Base-by-base conservation (phyloP, 2,797 vertebrate species). In the Helarctos malayanus region DNA sequence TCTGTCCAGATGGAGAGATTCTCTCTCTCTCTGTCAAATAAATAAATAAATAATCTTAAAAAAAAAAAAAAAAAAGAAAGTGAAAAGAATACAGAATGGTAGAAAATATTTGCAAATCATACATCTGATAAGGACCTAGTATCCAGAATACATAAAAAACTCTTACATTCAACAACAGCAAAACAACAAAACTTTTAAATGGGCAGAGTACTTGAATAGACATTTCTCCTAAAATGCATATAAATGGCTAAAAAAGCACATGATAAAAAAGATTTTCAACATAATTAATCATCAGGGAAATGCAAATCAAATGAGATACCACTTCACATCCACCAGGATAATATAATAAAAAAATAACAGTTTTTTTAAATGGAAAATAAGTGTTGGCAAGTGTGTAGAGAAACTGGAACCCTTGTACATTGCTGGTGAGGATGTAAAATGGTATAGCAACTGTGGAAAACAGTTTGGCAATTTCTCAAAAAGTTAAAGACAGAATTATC, bases 101-200 rank as follows among this genome's bases (percentile, higher is more conserved):
- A 91, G 18, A 71, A 61, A 94, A 84, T 38, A 68, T 59, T n/a
- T 69, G 25, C 41, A 90, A 78, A 94, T 59, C 32, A 91, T 23
- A 18, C 35, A 45, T 32, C 49, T 56, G 12, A 69, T 41, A 84
- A 85, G 19, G n/a, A 29, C 54, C 45, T 82, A 73, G 29, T n/a
- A 89, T 54, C 35, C 27, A 81, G 35, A 76, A 76, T 76, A 76
- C 19, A 71, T 61, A 88, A 88, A n/a, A 11, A 61, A 81, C 61
- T 68, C n/a, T 81, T 61, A 94, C 15, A 69, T 13, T 71, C 52
- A 87, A 69, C n/a, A 81, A 87, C 15, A 93, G 56, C 78, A 79
- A 78, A 86, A 68, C 21, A 61, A 85, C 49, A 69, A 19, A 80
- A 68, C 38, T 69, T 73, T 16, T 65, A 73, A 92, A 73, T 21